Evolutionary conservation across 2,113 vertebrate species (phyloP), one percentile per base, ranked within the genome.

Genomic region (Gila orcuttii): DNA sequence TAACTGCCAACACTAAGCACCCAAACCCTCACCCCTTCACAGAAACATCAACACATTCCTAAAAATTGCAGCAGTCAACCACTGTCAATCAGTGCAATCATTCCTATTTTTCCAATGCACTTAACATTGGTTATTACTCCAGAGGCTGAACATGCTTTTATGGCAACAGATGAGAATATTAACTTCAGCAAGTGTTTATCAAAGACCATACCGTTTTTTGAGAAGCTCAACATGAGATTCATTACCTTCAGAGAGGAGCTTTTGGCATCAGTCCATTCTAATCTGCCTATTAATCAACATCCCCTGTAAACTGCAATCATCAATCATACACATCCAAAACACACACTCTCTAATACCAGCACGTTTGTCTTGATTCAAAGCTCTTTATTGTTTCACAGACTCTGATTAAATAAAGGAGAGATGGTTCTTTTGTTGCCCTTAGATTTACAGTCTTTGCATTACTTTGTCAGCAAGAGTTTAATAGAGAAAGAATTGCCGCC

Each of bases 201-300:
- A 50, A 2, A 73, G n/a, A 83, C 59, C n/a, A 31, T 82, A 82
- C 23, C 28, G 13, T 82, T 77, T 42, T 83, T 87, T 59, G 62
- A 82, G 78, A 85, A 79, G 73, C 68, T 82, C 85, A 75, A 64
- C 60, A 80, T 69, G 62, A 80, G 79, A 89, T 90, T 85, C 78
- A 90, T 89, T 85, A 87, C 77, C 31, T 52, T 85, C 55, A 84
- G 81, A 68, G 75, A n/a, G 25, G 79, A 75, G 68, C 66, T 42
- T 86, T 86, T 86, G 86, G 88, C 88, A 86, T 86, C 84, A 79
- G 71, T 86, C 84, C 59, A 86, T 84, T 87, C 86, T 88, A 86
- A 88, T 90, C 89, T 87, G 79, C 68, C 66, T 79, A 89, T 90
- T 86, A 89, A 89, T 88, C 89, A 89, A 86, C 78, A 88, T 86